Conservation (phyloP, 2,113 vertebrate species). For the Tetrao urogallus region DNA sequence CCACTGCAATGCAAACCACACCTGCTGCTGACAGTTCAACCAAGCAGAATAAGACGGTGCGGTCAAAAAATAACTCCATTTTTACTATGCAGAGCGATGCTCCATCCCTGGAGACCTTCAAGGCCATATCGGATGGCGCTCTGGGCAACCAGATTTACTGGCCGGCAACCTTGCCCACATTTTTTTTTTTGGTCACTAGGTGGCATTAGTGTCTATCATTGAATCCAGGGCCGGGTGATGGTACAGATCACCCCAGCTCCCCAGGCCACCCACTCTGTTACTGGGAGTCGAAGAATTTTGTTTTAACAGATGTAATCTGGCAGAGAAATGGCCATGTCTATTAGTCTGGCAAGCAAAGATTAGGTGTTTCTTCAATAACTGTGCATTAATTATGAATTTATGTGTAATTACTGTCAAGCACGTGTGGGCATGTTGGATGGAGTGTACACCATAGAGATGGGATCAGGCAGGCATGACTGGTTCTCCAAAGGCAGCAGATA, state of each 20-base stretch:
- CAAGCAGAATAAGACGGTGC: neutral
- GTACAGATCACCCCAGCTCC: neutral
- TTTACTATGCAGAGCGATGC: neutral
- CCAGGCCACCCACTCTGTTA: rapidly evolving
- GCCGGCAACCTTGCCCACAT: rapidly evolving
- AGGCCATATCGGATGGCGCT: neutral
- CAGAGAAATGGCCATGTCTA: neutral
- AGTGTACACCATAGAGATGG: neutral
- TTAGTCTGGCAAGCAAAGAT: neutral
- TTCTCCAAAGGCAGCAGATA: neutral
- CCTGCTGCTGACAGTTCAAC: neutral
- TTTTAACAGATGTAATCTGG: neutral
- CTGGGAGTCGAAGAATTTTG: neutral
- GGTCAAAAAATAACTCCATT: neutral
- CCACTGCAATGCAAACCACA: rapidly evolving
- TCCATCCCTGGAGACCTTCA: neutral
- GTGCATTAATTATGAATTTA: neutral
- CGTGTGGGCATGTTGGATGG: rapidly evolving
- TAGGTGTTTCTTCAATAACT: neutral
- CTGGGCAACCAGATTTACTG: too few species aligned
- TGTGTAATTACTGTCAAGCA: neutral
- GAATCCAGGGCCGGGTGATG: neutral
- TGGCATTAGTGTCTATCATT: slow-evolving; percentile 21
- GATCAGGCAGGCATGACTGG: neutral
- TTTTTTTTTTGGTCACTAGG: slow-evolving; percentile 24